A percentile compares a stretch with the other conserved stretches of the same genome.
Evolutionary conservation across 1,140 invertebrate species (phyloP).

Genomic region (Drosophila santomea): DNA sequence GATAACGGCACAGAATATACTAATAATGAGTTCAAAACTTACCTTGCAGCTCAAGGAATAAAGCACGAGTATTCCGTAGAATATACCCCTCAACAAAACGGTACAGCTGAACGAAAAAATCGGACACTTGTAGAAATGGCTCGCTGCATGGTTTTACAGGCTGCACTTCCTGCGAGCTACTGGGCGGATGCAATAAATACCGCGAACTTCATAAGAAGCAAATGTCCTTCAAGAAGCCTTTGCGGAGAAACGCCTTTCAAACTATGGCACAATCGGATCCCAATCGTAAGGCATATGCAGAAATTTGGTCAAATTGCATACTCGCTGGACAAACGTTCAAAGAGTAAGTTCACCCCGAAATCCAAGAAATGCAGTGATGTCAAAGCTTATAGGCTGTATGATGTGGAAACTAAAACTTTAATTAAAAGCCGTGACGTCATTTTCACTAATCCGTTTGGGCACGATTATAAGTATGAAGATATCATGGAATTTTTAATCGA

Average conservation of each 20-base stretch:
- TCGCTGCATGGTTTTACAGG: constrained; percentile 32
- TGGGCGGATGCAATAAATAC: constrained; percentile 20
- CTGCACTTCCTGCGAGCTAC: too few relatives aligned
- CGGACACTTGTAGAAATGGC: constrained; percentile 34
- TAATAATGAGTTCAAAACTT: too few relatives aligned
- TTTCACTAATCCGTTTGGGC: not conserved
- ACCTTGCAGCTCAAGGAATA: not conserved
- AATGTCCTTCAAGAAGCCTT: not conserved
- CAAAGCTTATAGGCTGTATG: constrained; percentile 73
- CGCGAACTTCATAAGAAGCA: constrained; percentile 63
- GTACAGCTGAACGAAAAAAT: constrained; percentile 15
- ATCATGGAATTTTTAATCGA: too few relatives aligned
- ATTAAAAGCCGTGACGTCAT: constrained; percentile 3
- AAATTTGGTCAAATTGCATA: constrained; percentile 5
- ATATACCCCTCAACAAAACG: constrained; percentile 23
- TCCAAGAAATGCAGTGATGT: constrained; percentile 55
- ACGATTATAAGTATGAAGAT: constrained; percentile 6
- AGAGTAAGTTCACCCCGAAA: constrained; percentile 62
- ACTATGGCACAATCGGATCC: too few relatives aligned
- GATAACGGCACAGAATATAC: too few relatives aligned
- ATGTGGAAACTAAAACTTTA: constrained; percentile 3
- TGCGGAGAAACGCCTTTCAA: too few relatives aligned
- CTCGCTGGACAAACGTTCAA: constrained; percentile 9
- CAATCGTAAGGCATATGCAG: constrained; percentile 8
- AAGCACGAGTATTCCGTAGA: constrained; percentile 12